Conservation (phyloP, 2,888 invertebrate genomes). For the Auanema sp. region DNA sequence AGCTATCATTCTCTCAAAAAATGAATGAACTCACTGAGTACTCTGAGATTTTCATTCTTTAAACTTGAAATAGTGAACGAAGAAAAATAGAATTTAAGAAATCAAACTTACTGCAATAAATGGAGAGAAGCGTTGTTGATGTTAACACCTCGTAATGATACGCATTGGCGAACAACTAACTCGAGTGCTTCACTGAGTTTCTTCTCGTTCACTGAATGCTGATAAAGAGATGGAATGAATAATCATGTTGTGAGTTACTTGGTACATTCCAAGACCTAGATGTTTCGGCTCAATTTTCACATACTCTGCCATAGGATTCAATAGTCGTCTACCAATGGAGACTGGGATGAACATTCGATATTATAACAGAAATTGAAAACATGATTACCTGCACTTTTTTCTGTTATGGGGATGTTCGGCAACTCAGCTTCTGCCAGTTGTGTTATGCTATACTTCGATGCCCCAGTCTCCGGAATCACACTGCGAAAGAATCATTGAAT, state of each 20-base stretch:
- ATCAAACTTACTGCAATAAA: slow-evolving; percentile 74
- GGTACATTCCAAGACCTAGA: slow-evolving; percentile 90
- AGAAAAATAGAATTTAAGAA: slow-evolving; percentile 20
- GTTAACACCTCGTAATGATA: slow-evolving; percentile 90
- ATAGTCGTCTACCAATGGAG: slow-evolving; percentile 80
- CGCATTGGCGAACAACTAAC: slow-evolving; percentile 83
- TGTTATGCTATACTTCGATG: slow-evolving; percentile 88
- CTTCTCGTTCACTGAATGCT: slow-evolving; percentile 84
- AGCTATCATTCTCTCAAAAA: too few relatives aligned
- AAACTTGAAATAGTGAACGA: background rate
- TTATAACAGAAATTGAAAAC: background rate
- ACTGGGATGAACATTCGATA: slow-evolving; percentile 59
- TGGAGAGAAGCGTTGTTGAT: slow-evolving; percentile 83
- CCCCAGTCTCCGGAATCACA: slow-evolving; percentile 86
- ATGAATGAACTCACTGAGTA: too few relatives aligned
- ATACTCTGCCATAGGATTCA: slow-evolving; percentile 86
- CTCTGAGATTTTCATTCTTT: too few relatives aligned
- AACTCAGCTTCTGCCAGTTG: slow-evolving; percentile 82
- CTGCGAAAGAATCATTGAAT: slow-evolving; percentile 67
- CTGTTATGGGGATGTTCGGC: slow-evolving; percentile 79
- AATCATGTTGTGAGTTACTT: slow-evolving; percentile 42
- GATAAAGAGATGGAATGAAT: slow-evolving; percentile 59
- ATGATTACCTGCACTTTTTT: slow-evolving; percentile 75
- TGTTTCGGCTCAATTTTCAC: slow-evolving; percentile 91
- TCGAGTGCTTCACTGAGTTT: slow-evolving; percentile 75